Evolutionary conservation across 2,888 invertebrate species (phyloP), one percentile per base, ranked within the genome.

Genomic region (Shargacucullia verbasci): DNA sequence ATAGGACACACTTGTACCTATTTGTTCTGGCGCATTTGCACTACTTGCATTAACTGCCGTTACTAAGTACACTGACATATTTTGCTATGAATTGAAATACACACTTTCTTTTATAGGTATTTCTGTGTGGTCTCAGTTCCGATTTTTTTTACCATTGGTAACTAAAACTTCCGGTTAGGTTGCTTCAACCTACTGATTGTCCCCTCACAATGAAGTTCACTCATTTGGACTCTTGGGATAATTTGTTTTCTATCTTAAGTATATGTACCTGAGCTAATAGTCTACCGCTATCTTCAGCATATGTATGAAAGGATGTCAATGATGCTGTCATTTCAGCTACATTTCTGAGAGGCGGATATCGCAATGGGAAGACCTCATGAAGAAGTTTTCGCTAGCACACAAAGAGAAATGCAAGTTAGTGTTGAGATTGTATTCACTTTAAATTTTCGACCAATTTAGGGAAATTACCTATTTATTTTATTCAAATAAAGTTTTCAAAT

Each of bases 331-430:
- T 70, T 53, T 38, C 71, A 83, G 82, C 5, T 45, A 43, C 12
- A 35, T 41, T 12, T 41, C 70, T 2, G 82, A 86, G 41, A 88
- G 88, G 58, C 86, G 89, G 5, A 60, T 76, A 20, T 88, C 90
- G 46, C 89, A 89, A 68, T 93, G 92, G 91, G 92, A 92, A 66
- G 81, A 81, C 1, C 71, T 92, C 20, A 90, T 92, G 91, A 87
- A 87, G 53, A 91, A 90, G 64, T 92, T 91, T 70, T 90, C 91
- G 0, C 82, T 87, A 58, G 81, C 85, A 3, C 84, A 88, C 69
- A 88, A 86, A 64, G 86, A 85, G 20, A 78, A 84, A 59, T 90
- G 92, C 88, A 87, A 83, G 92, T 92, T 75, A 81, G 86, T 43
- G 6, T 38, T 9, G 33, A 15, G 15, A 4, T 25, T 6, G 5